phyloP scores from a whole-genome alignment of 2,797 vertebrate genomes.

The Crax fasciolata region DNA sequence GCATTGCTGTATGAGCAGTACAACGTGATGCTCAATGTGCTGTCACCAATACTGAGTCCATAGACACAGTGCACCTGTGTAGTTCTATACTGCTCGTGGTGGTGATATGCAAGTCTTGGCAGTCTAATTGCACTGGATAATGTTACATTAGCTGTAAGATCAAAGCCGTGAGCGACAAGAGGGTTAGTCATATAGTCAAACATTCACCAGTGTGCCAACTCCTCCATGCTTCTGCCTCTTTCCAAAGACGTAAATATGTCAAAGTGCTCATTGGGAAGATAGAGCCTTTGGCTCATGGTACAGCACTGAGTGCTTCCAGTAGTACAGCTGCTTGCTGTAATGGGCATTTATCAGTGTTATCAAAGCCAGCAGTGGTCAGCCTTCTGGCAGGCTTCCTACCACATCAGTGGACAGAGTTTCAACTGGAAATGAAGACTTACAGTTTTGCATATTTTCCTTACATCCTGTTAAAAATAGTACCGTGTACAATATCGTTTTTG shows the following conservation, averaged over 20 bases:
- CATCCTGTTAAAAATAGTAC: not conserved
- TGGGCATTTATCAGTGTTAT: not conserved
- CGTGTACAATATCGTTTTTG: not conserved
- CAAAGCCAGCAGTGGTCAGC: not conserved
- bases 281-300: not conserved
- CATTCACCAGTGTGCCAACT: not conserved
- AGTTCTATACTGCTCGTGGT: not conserved
- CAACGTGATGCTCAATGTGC: not conserved
- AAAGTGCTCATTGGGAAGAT: not conserved
- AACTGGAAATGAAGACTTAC: not conserved
- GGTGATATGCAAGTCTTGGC: not conserved
- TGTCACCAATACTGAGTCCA: not conserved
- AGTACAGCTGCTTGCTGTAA: not conserved
- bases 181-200: not conserved
- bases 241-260: not conserved
- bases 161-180: not conserved
- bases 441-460: not conserved
- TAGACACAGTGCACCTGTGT: not conserved
- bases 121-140: not conserved
- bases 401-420: not conserved
- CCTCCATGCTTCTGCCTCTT: not conserved
- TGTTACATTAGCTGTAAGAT: conserved; percentile 11
- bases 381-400: not conserved
- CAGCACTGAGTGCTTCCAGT: not conserved
- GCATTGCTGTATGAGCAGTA: not conserved